Base-by-base conservation (phyloP, 2,797 vertebrate genomes). In the Halcyon badia region DNA sequence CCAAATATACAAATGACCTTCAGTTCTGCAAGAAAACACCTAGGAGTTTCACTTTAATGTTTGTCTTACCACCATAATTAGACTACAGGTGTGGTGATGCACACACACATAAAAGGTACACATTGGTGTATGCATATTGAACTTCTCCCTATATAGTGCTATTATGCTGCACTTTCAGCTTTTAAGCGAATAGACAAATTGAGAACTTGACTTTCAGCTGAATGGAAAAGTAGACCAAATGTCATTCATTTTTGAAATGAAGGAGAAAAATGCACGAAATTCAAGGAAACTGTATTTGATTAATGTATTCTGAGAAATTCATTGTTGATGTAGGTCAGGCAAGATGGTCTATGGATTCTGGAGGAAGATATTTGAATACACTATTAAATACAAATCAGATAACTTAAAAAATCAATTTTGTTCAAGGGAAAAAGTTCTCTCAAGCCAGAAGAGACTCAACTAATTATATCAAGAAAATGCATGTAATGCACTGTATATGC, bases 301-400 rank as follows among this genome's bases (percentile, higher is more conserved):
- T 96, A 96, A 97, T 89, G 77, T 90, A 83, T 96, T 94, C 94
- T 94, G 83, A 90, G 62, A 94, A 95, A 94, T 96, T 90, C 93
- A 92, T 94, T 95, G 96, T 94, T 96, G 83, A 71, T 94, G 84
- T 94, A 90, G 93, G 90, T 95, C 95, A 94, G 82, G 83, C 73
- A 94, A 94, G 96, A 95, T 93, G 71, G 91, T 93, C 94, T 96
- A 95, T 95, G 95, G 96, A 97, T 97, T 97, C 84, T 90, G 90
- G 83, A 90, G 88, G 92, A 96, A 94, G 80, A 94, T 64, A 97
- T 97, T 95, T 97, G 95, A 97, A 97, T 97, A 97, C 73, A 94
- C 77, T 97, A 94, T 95, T 97, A 97, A 96, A 97, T 96, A 97
- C 90, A 97, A 97, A 97, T 97, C 96, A 97, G 95, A 97, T 97